Evolutionary conservation across 2,888 invertebrate species (phyloP).

Genomic region (Steinernema hermaphroditum): DNA sequence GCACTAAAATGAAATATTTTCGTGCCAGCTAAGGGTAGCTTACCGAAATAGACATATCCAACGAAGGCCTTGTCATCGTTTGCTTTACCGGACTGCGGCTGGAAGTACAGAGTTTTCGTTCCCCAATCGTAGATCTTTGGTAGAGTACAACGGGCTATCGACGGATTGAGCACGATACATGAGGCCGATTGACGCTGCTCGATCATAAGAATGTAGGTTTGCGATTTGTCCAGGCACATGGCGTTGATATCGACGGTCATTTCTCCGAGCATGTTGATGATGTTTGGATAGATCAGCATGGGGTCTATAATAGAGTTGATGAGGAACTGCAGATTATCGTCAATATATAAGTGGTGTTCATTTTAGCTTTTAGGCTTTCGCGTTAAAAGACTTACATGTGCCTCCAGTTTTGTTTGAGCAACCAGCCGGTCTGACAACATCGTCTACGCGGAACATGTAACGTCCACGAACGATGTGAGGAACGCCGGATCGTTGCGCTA

Average conservation of each 20-base stretch:
- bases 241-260: constrained; percentile 94
- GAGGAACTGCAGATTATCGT: too few species aligned
- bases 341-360: background rate
- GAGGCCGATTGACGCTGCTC: constrained; percentile 61
- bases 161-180: constrained; percentile 61
- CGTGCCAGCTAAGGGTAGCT: background rate
- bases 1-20: constrained; percentile 48
- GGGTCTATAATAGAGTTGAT: too few species aligned
- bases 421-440: constrained; percentile 86
- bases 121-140: constrained; percentile 66
- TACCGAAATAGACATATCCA: constrained; percentile 66
- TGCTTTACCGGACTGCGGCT: constrained; percentile 59
- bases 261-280: constrained; percentile 95
- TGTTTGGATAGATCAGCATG: constrained; percentile 75
- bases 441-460: constrained; percentile 91
- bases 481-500: constrained; percentile 64
- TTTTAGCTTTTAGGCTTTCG: background rate
- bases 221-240: constrained; percentile 79
- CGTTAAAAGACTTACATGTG: constrained; percentile 56
- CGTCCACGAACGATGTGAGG: constrained; percentile 73
- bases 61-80: constrained; percentile 66
- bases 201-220: constrained; percentile 65
- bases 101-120: constrained; percentile 65
- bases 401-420: constrained; percentile 72
- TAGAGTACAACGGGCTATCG: constrained; percentile 63